A percentile compares a stretch with the other conserved stretches of the same genome.
Evolutionary conservation across 2,113 vertebrate species (phyloP).

Genomic region (Oxyruncus cristatus): DNA sequence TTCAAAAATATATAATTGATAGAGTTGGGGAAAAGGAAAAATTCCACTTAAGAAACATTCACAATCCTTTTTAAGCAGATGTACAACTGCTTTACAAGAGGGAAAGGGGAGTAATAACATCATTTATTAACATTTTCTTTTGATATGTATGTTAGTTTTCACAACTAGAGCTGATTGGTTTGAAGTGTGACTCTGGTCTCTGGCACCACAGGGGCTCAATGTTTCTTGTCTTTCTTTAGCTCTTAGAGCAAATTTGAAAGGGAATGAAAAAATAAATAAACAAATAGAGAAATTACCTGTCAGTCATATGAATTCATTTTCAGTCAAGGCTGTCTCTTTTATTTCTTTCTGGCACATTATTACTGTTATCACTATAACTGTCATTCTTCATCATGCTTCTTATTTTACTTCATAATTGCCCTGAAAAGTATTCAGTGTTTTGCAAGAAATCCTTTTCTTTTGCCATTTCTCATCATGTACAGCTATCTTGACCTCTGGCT

Average conservation of each 20-base stretch:
- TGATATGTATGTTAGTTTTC: neutral
- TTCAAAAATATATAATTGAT: constrained; percentile 5
- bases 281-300: neutral
- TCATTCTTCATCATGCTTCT: neutral
- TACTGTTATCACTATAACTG: neutral
- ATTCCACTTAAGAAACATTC: neutral
- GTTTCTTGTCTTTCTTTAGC: constrained; percentile 2
- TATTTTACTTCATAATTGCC: constrained; percentile 13
- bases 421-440: neutral
- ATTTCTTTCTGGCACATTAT: constrained; percentile 5
- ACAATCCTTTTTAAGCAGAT: neutral
- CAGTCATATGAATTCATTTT: neutral
- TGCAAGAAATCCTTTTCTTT: neutral
- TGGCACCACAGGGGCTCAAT: neutral
- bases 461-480: neutral
- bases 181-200: neutral
- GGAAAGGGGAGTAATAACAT: neutral
- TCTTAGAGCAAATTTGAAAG: neutral
- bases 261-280: neutral
- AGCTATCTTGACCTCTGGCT: neutral
- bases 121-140: neutral
- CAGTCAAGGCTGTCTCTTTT: neutral
- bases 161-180: neutral
- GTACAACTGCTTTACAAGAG: neutral
- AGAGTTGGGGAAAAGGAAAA: neutral